Base-by-base conservation (phyloP, 2,797 vertebrate species). In the Labroides dimidiatus region DNA sequence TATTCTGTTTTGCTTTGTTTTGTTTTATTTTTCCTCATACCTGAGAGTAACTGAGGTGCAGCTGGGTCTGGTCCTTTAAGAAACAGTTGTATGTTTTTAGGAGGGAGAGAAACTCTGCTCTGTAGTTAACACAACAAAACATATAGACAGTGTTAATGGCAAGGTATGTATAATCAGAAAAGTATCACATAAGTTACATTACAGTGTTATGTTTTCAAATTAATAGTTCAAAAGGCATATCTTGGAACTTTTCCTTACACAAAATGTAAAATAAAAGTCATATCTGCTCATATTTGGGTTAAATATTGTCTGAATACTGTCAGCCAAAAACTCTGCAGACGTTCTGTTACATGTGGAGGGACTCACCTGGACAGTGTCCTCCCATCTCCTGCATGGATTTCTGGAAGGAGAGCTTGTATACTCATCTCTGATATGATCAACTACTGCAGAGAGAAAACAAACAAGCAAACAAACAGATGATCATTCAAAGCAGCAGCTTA, bases 21-120 rank as follows among this genome's bases (percentile, higher is more conserved):
- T n/a, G n/a, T n/a, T n/a, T n/a, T n/a, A n/a, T n/a, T 3, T 36
- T 6, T 6, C 2, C 23, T 11, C 30, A 2, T 93, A 99, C 97
- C 94, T 96, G 94, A 65, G 72, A 81, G 47, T 84, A 94, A 30
- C 83, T 84, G 78, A 98, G 93, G 15, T 96, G 96, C 36, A 97
- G 93, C 19, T 97, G 96, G 70, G 93, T 91, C 79, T 96, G 94
- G 64, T 97, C 95, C 55, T 90, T 94, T 23, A 97, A 95, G 89
- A 95, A 99, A 57, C 93, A 96, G 85, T 99, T 99, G 63, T 98
- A 99, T 11, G 93, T 95, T 82, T 92, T 94, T 72, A 99, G 64
- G 76, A 98, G 91, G 30, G 93, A 95, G 66, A 91, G 72, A 58
- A 99, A 96, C 71, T 96, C 91, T 59, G 93, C 90, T 86, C 97